Conservation (phyloP, 2,888 invertebrate genomes). For the Cephus pygmeus region DNA sequence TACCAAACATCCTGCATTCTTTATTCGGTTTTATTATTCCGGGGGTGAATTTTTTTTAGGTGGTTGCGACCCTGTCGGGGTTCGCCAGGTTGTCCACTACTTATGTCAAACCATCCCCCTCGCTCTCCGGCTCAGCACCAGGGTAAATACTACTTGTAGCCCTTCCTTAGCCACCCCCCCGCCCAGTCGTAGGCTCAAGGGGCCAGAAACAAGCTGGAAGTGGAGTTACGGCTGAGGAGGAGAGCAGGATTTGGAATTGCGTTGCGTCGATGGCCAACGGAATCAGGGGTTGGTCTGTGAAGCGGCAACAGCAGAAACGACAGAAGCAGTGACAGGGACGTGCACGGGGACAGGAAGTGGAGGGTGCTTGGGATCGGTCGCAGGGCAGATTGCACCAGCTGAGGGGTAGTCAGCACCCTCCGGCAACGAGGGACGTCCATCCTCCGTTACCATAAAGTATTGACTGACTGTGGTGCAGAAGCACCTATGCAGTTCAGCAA, state of each 20-base stretch:
- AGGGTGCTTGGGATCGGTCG: background rate
- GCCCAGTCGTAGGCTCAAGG: background rate
- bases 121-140: background rate
- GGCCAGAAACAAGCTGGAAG: background rate
- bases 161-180: background rate
- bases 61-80: background rate
- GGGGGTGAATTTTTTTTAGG: background rate
- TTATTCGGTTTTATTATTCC: background rate
- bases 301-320: background rate
- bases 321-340: background rate
- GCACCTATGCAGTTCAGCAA: constrained; percentile 16
- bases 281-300: background rate
- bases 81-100: background rate
- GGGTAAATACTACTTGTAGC: constrained; percentile 1
- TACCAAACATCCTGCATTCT: background rate
- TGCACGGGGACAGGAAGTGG: background rate
- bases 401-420: constrained; percentile 4
- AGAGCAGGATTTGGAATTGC: background rate
- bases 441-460: constrained; percentile 38
- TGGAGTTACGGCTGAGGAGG: background rate
- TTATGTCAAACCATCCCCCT: background rate
- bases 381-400: background rate
- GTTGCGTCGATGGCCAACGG: background rate
- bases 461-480: constrained; percentile 43
- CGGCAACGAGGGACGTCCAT: background rate